phyloP scores from a whole-genome alignment of 2,888 invertebrate genomes.

The Julus scandinavius region DNA sequence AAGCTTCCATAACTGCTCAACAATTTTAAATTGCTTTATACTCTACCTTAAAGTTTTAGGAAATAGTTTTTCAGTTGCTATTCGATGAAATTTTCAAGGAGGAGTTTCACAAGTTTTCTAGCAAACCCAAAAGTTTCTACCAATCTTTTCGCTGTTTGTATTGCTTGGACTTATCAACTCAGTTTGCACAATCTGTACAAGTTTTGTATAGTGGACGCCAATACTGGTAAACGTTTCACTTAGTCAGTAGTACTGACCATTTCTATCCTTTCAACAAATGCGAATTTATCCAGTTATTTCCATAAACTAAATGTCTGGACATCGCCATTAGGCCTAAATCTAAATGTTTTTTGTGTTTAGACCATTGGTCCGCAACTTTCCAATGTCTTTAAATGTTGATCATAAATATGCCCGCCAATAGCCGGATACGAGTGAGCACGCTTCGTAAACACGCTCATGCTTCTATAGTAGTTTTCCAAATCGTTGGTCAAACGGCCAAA shows the following conservation, averaged over 20 bases:
- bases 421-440: slow-evolving; percentile 1
- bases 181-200: background rate
- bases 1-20: too few species aligned
- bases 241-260: background rate
- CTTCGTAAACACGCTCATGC: background rate
- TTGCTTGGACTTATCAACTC: too few species aligned
- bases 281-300: background rate
- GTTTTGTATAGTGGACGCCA: too few species aligned
- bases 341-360: background rate
- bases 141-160: too few species aligned
- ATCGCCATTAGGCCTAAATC: background rate
- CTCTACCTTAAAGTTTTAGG: too few species aligned
- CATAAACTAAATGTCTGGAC: slow-evolving; percentile 5
- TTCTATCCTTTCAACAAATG: background rate
- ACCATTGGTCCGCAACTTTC: background rate
- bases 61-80: too few species aligned
- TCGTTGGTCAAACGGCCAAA: slow-evolving; percentile 9
- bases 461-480: background rate
- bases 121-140: too few species aligned
- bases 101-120: too few species aligned
- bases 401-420: background rate
- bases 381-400: background rate
- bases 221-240: too few species aligned
- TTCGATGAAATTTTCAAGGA: too few species aligned
- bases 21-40: too few species aligned